Base-by-base conservation (phyloP, 2,797 vertebrate species). In the Danionella dracula region DNA sequence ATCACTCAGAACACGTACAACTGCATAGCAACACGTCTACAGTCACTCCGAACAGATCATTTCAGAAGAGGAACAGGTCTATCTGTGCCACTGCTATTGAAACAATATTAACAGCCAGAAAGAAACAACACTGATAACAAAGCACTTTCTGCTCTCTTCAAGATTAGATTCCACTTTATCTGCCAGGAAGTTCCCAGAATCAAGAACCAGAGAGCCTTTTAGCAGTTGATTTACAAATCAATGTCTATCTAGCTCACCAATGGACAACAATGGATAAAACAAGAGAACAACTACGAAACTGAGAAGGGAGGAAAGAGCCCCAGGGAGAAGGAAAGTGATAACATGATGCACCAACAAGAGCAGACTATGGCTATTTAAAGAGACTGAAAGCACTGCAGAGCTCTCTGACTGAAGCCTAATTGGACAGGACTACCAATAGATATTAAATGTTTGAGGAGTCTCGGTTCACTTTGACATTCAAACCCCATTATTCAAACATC, bases 341-440 rank as follows among this genome's bases (percentile, higher is more conserved):
- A 57, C 1, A 2, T 34, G 70, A 72, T 61, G 50, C 45, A 51
- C 68, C 53, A 66, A 71, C 60, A 68, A 56, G 54, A 61, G 38
- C 45, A 57, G 29, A 46, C 66, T 23, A 29, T n/a, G 73, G 68
- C 66, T 70, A 74, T 77, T 73, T 68, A 67, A 55, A 53, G 67
- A 61, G 58, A 15, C 32, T 46, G 32, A 68, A 61, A 53, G 46
- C 56, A 74, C 41, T 67, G 72, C 57, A 50, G 75, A 70, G 72
- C 11, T 65, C 53, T 32, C 32, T 23, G 12, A 40, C 58, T 66
- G 41, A 56, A 62, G 48, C 38, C 35, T 12, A 32, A 72, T 31
- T 35, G 49, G 16, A 59, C 54, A 64, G 35, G 38, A 10, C 8
- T 8, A 31, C 27, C 9, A 38, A 29, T 15, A 49, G 13, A 50